These are phyloP conservation scores for Mirza zaza DNA, from an alignment of 2,113 vertebrate species.

Conservation along the genomic window DNA sequence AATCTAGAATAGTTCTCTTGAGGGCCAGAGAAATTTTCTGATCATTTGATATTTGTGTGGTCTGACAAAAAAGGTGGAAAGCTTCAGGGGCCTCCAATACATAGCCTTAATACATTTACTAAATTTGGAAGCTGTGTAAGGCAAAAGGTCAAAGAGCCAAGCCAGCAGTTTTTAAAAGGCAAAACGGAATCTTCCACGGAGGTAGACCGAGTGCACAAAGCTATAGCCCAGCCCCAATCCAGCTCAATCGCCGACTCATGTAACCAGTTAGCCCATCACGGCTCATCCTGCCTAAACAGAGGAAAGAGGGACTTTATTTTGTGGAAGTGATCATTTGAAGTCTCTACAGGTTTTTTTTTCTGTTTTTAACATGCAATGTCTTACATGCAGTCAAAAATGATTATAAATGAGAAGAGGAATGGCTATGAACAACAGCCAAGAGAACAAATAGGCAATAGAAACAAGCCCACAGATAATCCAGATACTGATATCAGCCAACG, in stretches of 20 bases:
- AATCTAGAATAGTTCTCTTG: not conserved
- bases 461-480: not conserved
- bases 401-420: not conserved
- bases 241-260: not conserved
- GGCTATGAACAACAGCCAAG: not conserved
- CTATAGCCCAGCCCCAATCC: not conserved
- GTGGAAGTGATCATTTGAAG: not conserved
- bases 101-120: not conserved
- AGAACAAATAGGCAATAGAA: constrained; percentile 31
- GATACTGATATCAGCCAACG: not conserved
- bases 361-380: not conserved
- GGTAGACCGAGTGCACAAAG: not conserved
- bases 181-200: not conserved
- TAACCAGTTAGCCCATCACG: not conserved
- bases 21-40: not conserved
- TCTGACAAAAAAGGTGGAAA: not conserved
- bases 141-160: not conserved
- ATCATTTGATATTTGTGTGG: not conserved
- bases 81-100: not conserved
- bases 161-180: not conserved
- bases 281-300: not conserved
- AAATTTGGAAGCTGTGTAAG: not conserved
- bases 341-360: not conserved
- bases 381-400: not conserved
- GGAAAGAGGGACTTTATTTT: not conserved